Evolutionary conservation across 2,888 invertebrate species (phyloP).

Genomic region (Merodon equestris): DNA sequence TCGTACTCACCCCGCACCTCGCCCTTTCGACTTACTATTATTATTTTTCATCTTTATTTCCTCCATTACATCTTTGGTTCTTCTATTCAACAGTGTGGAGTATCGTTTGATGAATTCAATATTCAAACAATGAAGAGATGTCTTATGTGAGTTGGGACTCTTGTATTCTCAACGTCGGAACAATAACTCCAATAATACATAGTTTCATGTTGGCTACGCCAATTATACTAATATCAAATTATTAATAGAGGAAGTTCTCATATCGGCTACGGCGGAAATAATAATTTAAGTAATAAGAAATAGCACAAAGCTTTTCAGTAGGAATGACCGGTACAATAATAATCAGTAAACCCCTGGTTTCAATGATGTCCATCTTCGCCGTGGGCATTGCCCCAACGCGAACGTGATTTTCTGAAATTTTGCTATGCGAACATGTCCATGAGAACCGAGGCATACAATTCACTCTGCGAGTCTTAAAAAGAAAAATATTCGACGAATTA

Average conservation of each 20-base stretch:
- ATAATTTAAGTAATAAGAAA: slow-evolving; percentile 6
- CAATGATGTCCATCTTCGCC: slow-evolving; percentile 22
- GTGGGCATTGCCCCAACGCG: slow-evolving; percentile 33
- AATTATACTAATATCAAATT: slow-evolving; percentile 33
- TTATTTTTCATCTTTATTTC: too few relatives aligned
- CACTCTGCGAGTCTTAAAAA: slow-evolving; percentile 26
- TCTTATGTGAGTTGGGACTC: neutral
- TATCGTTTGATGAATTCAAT: slow-evolving; percentile 56
- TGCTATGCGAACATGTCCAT: slow-evolving; percentile 9
- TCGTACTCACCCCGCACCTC: slow-evolving; percentile 11
- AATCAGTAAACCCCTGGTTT: slow-evolving; percentile 38
- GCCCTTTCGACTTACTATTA: too few relatives aligned
- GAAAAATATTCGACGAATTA: slow-evolving; percentile 51
- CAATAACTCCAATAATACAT: too few relatives aligned
- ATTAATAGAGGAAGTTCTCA: slow-evolving; percentile 34
- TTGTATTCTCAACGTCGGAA: neutral
- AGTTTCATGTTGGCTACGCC: slow-evolving; percentile 13
- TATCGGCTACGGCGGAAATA: slow-evolving; percentile 31
- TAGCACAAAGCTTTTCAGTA: slow-evolving; percentile 6
- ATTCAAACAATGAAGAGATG: slow-evolving; percentile 22
- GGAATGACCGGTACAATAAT: slow-evolving; percentile 30
- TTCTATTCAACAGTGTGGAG: slow-evolving; percentile 2
- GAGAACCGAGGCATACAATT: neutral
- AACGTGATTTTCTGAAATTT: slow-evolving; percentile 40
- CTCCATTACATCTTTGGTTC: too few relatives aligned